A percentile compares a stretch with the other conserved stretches of the same genome.
phyloP scores from a whole-genome alignment of 2,888 invertebrate genomes.

The Drosophila lutescens region DNA sequence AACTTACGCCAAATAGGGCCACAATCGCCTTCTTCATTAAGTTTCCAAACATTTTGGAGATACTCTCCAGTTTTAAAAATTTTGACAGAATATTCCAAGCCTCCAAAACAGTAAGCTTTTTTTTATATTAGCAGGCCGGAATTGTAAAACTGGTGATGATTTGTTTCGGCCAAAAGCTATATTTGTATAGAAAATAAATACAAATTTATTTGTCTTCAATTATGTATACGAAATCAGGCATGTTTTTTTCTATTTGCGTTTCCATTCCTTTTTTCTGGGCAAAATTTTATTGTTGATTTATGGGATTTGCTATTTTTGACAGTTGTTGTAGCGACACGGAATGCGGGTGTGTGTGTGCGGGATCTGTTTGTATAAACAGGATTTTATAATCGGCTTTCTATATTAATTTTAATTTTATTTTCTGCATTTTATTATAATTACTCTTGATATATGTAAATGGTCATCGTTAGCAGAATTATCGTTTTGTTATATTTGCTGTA shows the following conservation, averaged over 20 bases:
- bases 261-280: slow-evolving; percentile 30
- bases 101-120: neutral
- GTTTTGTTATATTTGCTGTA: slow-evolving; percentile 32
- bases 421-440: slow-evolving; percentile 79
- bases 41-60: neutral
- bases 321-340: slow-evolving; percentile 51
- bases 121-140: slow-evolving; percentile 20
- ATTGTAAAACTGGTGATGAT: slow-evolving; percentile 5
- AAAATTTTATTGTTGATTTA: slow-evolving; percentile 77
- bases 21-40: neutral
- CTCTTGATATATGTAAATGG: slow-evolving; percentile 76
- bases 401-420: slow-evolving; percentile 80
- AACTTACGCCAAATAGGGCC: slow-evolving; percentile 4
- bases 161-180: slow-evolving; percentile 17
- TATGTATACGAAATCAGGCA: slow-evolving; percentile 26
- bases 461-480: slow-evolving; percentile 62
- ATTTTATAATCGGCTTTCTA: slow-evolving; percentile 77
- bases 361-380: slow-evolving; percentile 36
- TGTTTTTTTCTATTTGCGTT: slow-evolving; percentile 26
- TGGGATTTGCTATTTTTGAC: slow-evolving; percentile 80
- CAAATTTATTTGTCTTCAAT: slow-evolving; percentile 39
- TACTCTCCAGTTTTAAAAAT: neutral
- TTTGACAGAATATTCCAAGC: slow-evolving; percentile 19
- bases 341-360: slow-evolving; percentile 12
- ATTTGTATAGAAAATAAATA: slow-evolving; percentile 20